These are phyloP conservation scores for Catagonus wagneri DNA, from an alignment of 2,113 vertebrate species.

Conservation along the genomic window DNA sequence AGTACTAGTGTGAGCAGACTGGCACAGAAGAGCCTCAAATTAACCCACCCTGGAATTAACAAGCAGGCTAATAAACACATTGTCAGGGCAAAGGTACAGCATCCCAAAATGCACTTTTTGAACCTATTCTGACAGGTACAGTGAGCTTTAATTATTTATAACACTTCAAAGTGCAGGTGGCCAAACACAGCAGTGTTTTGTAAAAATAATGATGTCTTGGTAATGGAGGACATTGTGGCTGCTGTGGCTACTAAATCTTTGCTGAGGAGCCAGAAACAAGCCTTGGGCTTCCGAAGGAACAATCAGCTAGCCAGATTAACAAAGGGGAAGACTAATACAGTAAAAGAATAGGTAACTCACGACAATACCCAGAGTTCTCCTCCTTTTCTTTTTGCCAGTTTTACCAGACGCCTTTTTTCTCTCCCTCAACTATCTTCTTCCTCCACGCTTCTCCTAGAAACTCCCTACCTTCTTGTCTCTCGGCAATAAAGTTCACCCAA, in stretches of 20 bases:
- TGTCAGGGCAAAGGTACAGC: slow-evolving; percentile 58
- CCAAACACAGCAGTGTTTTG: slow-evolving; percentile 44
- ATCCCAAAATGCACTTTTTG: slow-evolving; percentile 60
- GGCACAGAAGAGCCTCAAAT: not conserved
- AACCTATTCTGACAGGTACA: slow-evolving; percentile 46
- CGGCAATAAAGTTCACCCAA: slow-evolving; percentile 44
- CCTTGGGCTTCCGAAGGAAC: not conserved
- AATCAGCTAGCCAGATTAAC: slow-evolving; percentile 14
- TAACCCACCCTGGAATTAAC: slow-evolving; percentile 62
- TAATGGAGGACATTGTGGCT: not conserved
- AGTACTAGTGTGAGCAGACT: not conserved
- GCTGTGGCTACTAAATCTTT: slow-evolving; percentile 35
- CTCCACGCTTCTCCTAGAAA: slow-evolving; percentile 24
- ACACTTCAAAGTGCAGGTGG: slow-evolving; percentile 55
- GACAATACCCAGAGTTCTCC: slow-evolving; percentile 8
- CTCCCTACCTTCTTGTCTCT: not conserved
- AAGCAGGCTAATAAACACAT: slow-evolving; percentile 65
- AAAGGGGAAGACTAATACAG: not conserved
- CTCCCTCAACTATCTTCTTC: not conserved
- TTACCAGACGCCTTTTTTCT: too few species aligned
- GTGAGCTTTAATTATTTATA: slow-evolving; percentile 66
- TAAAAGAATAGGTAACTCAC: slow-evolving; percentile 47
- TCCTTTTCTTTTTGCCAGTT: slow-evolving; percentile 28
- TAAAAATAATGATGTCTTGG: slow-evolving; percentile 55
- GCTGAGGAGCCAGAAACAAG: not conserved